Base-by-base conservation (phyloP, 2,797 vertebrate genomes). In the Dipus sagitta region DNA sequence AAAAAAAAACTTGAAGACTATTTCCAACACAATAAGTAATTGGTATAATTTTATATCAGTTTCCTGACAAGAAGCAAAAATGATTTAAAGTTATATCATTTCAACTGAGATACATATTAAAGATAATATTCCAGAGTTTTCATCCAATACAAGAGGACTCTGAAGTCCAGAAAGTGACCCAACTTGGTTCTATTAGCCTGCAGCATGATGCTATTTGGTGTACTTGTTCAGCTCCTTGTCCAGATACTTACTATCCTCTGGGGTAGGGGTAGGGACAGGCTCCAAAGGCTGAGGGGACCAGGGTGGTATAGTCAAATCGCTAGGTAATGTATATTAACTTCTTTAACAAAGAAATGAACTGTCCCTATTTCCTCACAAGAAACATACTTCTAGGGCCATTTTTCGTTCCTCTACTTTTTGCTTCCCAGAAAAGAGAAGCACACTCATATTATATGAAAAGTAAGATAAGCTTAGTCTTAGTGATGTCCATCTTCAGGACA, bases 161-260 rank as follows among this genome's bases (percentile, higher is more conserved):
- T 84, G 11, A 88, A 93, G 42, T 64, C 54, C 47, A 75, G 64
- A 76, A 90, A 86, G 32, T 77, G 74, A 76, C 65, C 64, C 72
- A 42, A 68, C 18, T 30, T 84, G 6, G 12, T 1, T n/a, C 23
- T 75, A 30, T 58, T 84, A 83, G 77, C 6, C 26, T n/a, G 67
- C 34, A 42, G 12, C 47, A 20, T 81, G 64, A 76, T 20, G 65
- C 9, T 52, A 6, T 7, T 62, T 42, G 58, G 13, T 71, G 28
- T 91, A 67, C 47, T 86, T 30, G n/a, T 42, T 26, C 2, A 64
- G 28, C 64, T 26, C 9, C 21, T 23, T 60, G 81, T 91, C 60
- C 58, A 38, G 54, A 34, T 38, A 72, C 30, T 77, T 68, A 65
- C 1, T 8, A 76, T 60, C 60, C 23, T 81, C 89, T 85, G 58